Evolutionary conservation across 2,797 vertebrate genomes (phyloP), one percentile per base, ranked within the genome.

Genomic region (Halcyon badia): DNA sequence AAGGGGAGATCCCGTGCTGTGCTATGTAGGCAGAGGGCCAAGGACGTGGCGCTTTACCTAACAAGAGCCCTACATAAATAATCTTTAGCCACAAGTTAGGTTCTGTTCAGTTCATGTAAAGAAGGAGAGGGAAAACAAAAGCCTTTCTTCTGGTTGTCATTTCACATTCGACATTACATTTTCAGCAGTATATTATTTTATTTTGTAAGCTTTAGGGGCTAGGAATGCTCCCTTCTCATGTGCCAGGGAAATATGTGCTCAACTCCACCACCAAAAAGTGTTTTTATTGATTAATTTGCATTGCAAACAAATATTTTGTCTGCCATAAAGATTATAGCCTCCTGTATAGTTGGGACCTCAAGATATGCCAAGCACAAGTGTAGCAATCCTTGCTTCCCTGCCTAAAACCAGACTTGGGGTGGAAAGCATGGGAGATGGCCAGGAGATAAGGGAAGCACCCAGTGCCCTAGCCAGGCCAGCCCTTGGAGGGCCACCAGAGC

Each of bases 1-100:
- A 98, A 98, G 73, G 89, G 97, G 98, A 98, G 97, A 98, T 96
- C 98, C 96, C 31, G 97, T 71, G 8, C 97, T 97, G 97, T 58
- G 97, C 97, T 96, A 35, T 13, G 26, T 16, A 70, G 98, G 98
- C 98, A 97, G 88, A 51, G 78, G 65, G 98, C 98, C 98, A 98
- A 95, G 96, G 97, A 97, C 91, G 62, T 95, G 97, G 95, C 3
- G 93, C 97, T 98, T 98, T 97, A 98, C 98, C 98, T 98, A 97
- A 71, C 95, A 98, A 97, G 98, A 97, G 93, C 97, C 96, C 96
- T 90, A 51, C 90, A 96, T 96, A 98, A 98, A 98, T 96, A 98
- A 97, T 90, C 94, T 94, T 95, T 82, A 95, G 94, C 97, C 93
- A 24, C 97, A 97, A 97, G 93, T 96, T 95, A 96, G 97, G 95